phyloP scores from a whole-genome alignment of 1,140 invertebrate species.

The Cyclargus thomasi region DNA sequence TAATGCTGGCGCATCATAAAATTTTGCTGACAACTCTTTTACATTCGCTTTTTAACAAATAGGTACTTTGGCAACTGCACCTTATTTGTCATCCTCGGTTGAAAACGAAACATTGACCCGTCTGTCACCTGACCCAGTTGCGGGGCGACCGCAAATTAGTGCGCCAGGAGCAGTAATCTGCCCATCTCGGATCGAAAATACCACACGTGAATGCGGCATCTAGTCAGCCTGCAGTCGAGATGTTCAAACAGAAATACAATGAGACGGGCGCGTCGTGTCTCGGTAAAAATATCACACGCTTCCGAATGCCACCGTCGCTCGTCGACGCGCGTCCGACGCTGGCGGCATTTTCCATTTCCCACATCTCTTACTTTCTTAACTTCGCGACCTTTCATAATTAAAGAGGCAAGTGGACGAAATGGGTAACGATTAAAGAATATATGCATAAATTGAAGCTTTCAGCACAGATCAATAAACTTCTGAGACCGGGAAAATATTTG shows the following conservation, averaged over 20 bases:
- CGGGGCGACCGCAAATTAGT: not conserved
- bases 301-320: not conserved
- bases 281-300: conserved; percentile 27
- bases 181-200: conserved; percentile 5
- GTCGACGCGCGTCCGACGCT: not conserved
- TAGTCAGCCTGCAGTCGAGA: conserved; percentile 14
- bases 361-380: conserved; percentile 5
- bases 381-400: not conserved
- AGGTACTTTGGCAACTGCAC: not conserved
- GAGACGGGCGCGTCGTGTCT: conserved; percentile 18
- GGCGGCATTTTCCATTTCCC: conserved; percentile 10
- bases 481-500: no score
- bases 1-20: no score
- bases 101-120: not conserved
- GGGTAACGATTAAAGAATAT: no score
- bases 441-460: no score
- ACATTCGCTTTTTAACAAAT: not conserved
- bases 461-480: no score
- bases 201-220: conserved; percentile 17
- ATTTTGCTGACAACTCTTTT: no score
- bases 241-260: conserved; percentile 28
- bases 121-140: conserved; percentile 1
- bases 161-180: conserved; percentile 4
- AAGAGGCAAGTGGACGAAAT: no score
- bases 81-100: not conserved